Base-by-base conservation (phyloP, 2,888 invertebrate species). In the Sminthurinus aureus region DNA sequence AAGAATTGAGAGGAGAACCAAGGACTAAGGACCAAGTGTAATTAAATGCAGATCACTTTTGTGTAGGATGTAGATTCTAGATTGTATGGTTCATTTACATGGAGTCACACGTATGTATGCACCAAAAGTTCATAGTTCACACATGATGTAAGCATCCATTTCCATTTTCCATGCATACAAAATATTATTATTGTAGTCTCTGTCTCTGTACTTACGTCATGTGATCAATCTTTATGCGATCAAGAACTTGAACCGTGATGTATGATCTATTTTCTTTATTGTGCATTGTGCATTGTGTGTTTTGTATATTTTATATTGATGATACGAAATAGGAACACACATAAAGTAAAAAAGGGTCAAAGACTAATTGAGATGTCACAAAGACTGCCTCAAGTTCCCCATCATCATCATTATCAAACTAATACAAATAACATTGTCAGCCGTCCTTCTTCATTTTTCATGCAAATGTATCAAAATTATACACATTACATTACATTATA, bases 301-400 rank as follows among this genome's bases (percentile, higher is more conserved):
- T n/a, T n/a, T n/a, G n/a, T n/a, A n/a, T n/a, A n/a, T n/a, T n/a
- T n/a, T n/a, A n/a, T 38, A 38, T 38, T 38, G 38, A 38, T 38
- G 38, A 38, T 38, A 38, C 38, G 38, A 38, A 38, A 38, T 38
- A 6, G 1, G 6, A 1, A 38, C 38, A 38, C 38, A 38, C 38
- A 38, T 6, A 38, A 38, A 38, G 38, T 38, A 38, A 64, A 64
- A 64, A 66, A 82, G 76, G 75, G 77, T 73, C 74, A 81, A 81
- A 71, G 26, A 82, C 82, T 82, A 82, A 82, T 82, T 82, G 82
- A 82, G 82, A 77, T 82, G 77, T 82, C 77, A 82, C 71, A 77
- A 52, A 75, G 75, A 76, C 67, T 50, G 50, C 66, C 22, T 76
- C 9, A 75, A 38, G 50, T 24, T 66, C 20, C 76, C 82, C 76